Conservation (phyloP, 1,140 invertebrate species). For the Steinernema khuongi region DNA sequence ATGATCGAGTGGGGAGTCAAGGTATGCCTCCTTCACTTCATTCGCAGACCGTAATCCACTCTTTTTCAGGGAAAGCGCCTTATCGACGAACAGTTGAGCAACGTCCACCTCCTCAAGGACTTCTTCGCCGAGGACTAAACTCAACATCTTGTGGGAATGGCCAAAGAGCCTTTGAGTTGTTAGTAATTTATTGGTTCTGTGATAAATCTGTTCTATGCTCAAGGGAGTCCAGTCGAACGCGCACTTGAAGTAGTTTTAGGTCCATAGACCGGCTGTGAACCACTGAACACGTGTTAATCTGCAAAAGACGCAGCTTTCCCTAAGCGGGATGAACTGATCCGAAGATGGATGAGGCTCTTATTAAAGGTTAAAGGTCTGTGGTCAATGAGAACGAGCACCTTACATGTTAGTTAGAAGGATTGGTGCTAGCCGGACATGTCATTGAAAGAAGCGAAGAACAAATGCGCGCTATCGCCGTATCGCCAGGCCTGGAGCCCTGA, state of each 20-base stretch:
- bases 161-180: neutral
- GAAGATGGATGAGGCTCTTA: too few species aligned
- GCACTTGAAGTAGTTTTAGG: too few species aligned
- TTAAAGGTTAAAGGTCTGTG: too few species aligned
- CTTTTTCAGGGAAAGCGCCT: conserved; percentile 26
- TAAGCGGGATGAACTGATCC: too few species aligned
- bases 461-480: too few species aligned
- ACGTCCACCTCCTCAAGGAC: neutral
- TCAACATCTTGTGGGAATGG: neutral
- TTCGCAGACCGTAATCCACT: neutral
- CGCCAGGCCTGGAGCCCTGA: too few species aligned
- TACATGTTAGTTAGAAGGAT: too few species aligned
- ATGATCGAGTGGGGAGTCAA: conserved; percentile 53
- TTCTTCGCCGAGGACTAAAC: neutral
- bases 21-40: neutral
- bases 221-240: too few species aligned
- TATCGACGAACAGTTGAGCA: conserved; percentile 21
- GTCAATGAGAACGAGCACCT: too few species aligned
- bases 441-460: too few species aligned
- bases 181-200: neutral
- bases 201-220: neutral
- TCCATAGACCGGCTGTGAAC: neutral
- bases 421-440: too few species aligned
- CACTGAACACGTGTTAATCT: neutral
- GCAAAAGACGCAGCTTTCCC: too few species aligned